Base-by-base conservation (phyloP, 2,888 invertebrate species). In the Zygogramma bicolorata region DNA sequence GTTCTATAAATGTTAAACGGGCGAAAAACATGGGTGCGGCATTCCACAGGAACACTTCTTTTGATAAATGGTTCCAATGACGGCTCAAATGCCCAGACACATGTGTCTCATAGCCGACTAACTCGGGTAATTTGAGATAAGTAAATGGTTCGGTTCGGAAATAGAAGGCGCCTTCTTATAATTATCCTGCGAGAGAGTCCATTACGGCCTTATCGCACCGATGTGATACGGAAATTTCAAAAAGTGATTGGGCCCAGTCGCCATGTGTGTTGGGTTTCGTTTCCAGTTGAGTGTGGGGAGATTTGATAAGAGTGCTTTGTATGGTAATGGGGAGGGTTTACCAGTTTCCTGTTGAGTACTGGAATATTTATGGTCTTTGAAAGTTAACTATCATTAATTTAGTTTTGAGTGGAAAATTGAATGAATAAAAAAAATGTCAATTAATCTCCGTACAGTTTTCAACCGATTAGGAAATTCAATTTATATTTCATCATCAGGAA, bases 81-180 rank as follows among this genome's bases (percentile, higher is more conserved):
- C 65, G 62, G 46, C 65, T 70, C 67, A 42, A 65, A 67, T 68
- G 42, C 60, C 68, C 31, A 29, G 63, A 65, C 74, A 74, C 70
- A 74, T 72, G 70, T 75, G 71, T 72, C 71, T 63, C 46, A 27
- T 46, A 46, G 69, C 58, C 68, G 74, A 68, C 68, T 71, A 68
- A 71, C 69, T 61, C 68, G 68, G 46, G 72, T 69, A 74, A 74
- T 77, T 75, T 67, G 63, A 77, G 77, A 77, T 77, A 77, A 75
- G 71, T 65, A 68, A 75, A 71, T 57, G 73, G 70, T 73, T 71
- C 63, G 69, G 70, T 73, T 77, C 74, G 57, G 65, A 75, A 77
- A 70, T 71, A 73, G 72, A 74, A 75, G 77, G 77, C 77, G 74
- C 74, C 74, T 72, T 68, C 72, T 70, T 71, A 77, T 75, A 77